phyloP scores from a whole-genome alignment of 2,113 vertebrate species.

The Alligator mississippiensis region DNA sequence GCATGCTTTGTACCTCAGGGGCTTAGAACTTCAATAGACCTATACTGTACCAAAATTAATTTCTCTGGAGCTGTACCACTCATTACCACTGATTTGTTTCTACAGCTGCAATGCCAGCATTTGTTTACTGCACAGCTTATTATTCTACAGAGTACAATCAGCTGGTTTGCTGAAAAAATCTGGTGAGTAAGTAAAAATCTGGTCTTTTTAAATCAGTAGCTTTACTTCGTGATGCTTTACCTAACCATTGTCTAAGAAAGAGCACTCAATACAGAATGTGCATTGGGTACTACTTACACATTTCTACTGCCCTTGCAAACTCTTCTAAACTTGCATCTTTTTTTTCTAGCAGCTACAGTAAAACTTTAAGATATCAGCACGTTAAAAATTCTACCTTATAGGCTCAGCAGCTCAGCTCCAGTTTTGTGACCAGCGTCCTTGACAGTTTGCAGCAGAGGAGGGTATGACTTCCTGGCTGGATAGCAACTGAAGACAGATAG shows the following conservation, averaged over 20 bases:
- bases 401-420: slow-evolving; percentile 38
- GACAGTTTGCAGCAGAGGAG: slow-evolving; percentile 52
- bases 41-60: neutral
- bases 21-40: neutral
- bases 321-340: neutral
- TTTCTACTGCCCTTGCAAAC: neutral
- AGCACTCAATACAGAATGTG: neutral
- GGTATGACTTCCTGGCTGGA: slow-evolving; percentile 58
- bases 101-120: neutral
- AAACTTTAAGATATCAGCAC: neutral
- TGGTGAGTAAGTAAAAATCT: neutral
- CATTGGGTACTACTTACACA: neutral
- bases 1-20: neutral
- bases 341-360: neutral
- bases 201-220: neutral
- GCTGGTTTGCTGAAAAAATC: neutral
- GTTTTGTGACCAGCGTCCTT: slow-evolving; percentile 64
- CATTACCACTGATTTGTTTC: neutral
- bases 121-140: neutral
- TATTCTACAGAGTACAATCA: neutral
- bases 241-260: neutral
- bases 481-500: slow-evolving; percentile 66
- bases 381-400: slow-evolving; percentile 37
- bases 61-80: neutral
- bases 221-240: neutral